Conservation (phyloP, 2,113 vertebrate genomes). For the Heterotis niloticus region DNA sequence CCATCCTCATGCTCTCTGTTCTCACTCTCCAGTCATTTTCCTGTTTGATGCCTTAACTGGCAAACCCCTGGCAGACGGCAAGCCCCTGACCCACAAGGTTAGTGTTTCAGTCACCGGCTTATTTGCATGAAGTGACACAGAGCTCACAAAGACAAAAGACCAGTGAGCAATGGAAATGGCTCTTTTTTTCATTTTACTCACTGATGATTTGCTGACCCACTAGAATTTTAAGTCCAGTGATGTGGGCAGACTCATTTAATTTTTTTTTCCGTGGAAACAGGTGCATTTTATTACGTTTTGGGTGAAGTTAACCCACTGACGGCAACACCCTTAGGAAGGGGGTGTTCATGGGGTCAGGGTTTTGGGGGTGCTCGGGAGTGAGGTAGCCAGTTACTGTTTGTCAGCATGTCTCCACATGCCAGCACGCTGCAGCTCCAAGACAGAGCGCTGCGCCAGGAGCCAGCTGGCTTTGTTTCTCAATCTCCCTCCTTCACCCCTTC, state of each 20-base stretch:
- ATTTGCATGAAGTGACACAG: background rate
- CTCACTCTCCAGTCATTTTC: conserved; percentile 71
- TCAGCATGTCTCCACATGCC: conserved; percentile 54
- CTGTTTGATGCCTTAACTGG: conserved; percentile 87
- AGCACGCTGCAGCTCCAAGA: conserved; percentile 56
- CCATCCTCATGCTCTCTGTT: background rate
- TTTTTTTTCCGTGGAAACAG: background rate
- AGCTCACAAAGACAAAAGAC: background rate
- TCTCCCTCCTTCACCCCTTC: conserved; percentile 25
- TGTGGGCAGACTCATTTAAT: background rate
- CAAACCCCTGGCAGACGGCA: conserved; percentile 84
- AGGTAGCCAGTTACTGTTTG: conserved; percentile 60
- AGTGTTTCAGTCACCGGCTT: background rate
- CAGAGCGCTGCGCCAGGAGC: conserved; percentile 44
- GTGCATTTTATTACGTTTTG: background rate
- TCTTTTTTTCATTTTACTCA: background rate
- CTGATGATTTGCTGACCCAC: background rate
- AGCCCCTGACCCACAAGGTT: conserved; percentile 87
- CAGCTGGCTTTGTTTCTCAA: conserved; percentile 47
- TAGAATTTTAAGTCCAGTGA: background rate
- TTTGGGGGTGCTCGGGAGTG: conserved; percentile 34
- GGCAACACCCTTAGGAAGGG: conserved; percentile 15
- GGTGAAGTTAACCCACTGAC: conserved; percentile 11
- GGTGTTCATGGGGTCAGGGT: conserved; percentile 15
- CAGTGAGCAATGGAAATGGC: background rate